These are phyloP conservation scores for Caiman crocodilus DNA, from an alignment of 2,797 vertebrate genomes.

Conservation along the genomic window DNA sequence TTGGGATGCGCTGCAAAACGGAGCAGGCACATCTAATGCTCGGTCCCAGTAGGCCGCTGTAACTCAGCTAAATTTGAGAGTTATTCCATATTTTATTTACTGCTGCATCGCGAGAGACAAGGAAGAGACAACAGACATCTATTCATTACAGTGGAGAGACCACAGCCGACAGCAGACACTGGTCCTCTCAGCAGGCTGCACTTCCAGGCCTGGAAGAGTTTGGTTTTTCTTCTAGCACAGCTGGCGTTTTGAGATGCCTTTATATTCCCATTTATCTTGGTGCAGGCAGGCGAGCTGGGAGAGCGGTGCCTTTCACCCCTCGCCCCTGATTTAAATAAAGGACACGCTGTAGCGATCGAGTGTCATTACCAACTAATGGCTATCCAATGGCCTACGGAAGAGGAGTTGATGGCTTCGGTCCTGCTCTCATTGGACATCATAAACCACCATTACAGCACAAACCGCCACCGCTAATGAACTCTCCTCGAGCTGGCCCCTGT, in stretches of 20 bases:
- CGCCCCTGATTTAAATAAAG: neutral
- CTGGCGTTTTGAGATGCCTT: neutral
- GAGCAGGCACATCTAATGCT: slow-evolving; percentile 49
- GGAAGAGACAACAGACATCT: slow-evolving; percentile 77
- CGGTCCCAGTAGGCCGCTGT: slow-evolving; percentile 62
- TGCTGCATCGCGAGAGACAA: slow-evolving; percentile 74
- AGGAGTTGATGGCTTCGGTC: neutral
- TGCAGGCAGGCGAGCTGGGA: neutral
- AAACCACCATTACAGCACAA: accelerated
- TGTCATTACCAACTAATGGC: neutral
- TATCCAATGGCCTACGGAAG: neutral
- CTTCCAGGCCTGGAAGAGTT: neutral
- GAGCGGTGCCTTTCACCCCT: neutral
- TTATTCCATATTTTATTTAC: slow-evolving; percentile 82
- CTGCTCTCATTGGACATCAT: accelerated
- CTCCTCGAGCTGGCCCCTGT: slow-evolving; percentile 6
- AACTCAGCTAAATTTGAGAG: slow-evolving; percentile 76
- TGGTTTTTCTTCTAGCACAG: neutral
- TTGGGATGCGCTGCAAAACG: slow-evolving; percentile 9
- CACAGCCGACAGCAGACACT: slow-evolving; percentile 54
- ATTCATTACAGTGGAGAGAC: slow-evolving; percentile 75
- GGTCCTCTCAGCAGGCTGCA: slow-evolving; percentile 11
- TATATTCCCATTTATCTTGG: neutral
- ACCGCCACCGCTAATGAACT: neutral
- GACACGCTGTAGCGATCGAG: neutral